Evolutionary conservation across 2,888 invertebrate genomes (phyloP).

Genomic region (Blera fallax): DNA sequence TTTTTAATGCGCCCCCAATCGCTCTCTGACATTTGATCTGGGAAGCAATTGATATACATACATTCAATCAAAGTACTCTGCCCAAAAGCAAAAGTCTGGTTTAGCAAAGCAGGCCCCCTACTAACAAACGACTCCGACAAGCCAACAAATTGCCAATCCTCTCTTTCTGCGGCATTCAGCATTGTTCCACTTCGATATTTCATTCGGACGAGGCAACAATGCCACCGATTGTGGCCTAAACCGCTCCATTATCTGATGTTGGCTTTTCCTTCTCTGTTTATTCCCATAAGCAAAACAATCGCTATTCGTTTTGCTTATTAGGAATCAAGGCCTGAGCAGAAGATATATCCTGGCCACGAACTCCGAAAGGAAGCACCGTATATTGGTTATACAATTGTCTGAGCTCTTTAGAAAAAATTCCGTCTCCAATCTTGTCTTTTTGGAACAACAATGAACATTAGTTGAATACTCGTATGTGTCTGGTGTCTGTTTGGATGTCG

Average conservation of each 20-base stretch:
- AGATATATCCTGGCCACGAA: slow-evolving; percentile 12
- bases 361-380: background rate
- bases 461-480: slow-evolving; percentile 4
- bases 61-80: slow-evolving; percentile 8
- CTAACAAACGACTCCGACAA: background rate
- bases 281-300: background rate
- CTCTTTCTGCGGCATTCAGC: background rate
- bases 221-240: background rate
- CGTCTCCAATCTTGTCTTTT: background rate
- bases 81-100: background rate
- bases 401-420: background rate
- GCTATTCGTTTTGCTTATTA: slow-evolving; percentile 9
- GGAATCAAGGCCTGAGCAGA: background rate
- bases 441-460: slow-evolving; percentile 11
- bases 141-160: slow-evolving; percentile 5
- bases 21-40: slow-evolving; percentile 17
- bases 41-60: slow-evolving; percentile 32
- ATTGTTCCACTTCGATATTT: slow-evolving; percentile 7
- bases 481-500: slow-evolving; percentile 5
- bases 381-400: background rate
- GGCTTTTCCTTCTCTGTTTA: background rate
- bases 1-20: background rate
- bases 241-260: background rate
- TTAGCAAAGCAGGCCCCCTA: background rate
- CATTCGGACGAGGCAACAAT: slow-evolving; percentile 5